These are phyloP conservation scores for Linepithema humile DNA, from an alignment of 1,140 invertebrate genomes.

Conservation along the genomic window DNA sequence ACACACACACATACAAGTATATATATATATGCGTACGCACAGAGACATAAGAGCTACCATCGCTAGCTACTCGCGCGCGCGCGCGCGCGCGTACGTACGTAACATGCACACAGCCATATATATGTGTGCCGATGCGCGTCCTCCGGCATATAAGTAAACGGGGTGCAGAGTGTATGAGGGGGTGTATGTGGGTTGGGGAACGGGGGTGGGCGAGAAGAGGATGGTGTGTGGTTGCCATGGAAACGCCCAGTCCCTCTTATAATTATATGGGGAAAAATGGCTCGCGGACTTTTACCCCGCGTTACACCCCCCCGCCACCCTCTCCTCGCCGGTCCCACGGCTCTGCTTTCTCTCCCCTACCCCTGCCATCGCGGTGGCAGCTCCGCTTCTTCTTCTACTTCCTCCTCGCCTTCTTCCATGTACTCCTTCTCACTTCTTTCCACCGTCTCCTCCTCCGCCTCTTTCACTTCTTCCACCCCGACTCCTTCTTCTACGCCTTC, in stretches of 20 bases:
- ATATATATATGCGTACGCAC: slow-evolving; percentile 18
- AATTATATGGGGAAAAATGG: slow-evolving; percentile 82
- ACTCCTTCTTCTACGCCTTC: slow-evolving; percentile 46
- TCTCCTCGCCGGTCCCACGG: slow-evolving; percentile 25
- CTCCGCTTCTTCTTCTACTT: slow-evolving; percentile 51
- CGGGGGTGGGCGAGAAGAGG: slow-evolving; percentile 72
- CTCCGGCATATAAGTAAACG: slow-evolving; percentile 80
- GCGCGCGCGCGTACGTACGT: neutral
- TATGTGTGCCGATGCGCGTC: slow-evolving; percentile 76
- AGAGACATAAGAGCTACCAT: slow-evolving; percentile 39
- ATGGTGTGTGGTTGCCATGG: slow-evolving; percentile 82
- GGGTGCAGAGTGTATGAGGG: slow-evolving; percentile 73
- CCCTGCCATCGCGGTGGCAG: slow-evolving; percentile 60
- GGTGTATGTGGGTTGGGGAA: slow-evolving; percentile 50
- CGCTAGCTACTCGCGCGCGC: slow-evolving; percentile 11
- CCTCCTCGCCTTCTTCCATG: slow-evolving; percentile 27
- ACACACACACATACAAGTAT: neutral
- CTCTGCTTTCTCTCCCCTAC: slow-evolving; percentile 64
- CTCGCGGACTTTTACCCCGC: slow-evolving; percentile 74
- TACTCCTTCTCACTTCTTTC: slow-evolving; percentile 13
- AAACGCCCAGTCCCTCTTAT: slow-evolving; percentile 81
- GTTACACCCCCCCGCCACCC: slow-evolving; percentile 64
- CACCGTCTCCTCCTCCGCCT: neutral
- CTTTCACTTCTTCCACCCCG: neutral
- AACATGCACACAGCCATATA: neutral